Evolutionary conservation across 1,140 invertebrate species (phyloP).

Genomic region (Drosophila pallidifrons): DNA sequence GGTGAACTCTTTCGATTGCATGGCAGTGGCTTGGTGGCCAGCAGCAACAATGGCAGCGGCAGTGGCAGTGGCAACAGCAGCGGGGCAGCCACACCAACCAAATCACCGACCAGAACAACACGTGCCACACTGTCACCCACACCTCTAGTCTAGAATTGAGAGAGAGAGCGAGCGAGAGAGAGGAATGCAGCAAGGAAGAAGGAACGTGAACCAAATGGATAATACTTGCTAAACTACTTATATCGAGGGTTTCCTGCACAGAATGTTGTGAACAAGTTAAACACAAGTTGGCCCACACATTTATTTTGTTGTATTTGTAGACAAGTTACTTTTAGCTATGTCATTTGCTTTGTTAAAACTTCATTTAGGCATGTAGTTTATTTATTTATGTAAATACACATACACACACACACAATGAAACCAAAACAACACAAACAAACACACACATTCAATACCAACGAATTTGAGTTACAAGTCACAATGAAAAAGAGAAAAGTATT

Average conservation of each 20-base stretch:
- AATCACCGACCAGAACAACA: slow-evolving; percentile 79
- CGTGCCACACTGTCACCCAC: slow-evolving; percentile 78
- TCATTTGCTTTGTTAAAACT: slow-evolving; percentile 66
- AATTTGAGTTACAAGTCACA: slow-evolving; percentile 60
- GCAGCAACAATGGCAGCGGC: slow-evolving; percentile 21
- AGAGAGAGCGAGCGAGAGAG: neutral
- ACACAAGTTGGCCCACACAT: slow-evolving; percentile 37
- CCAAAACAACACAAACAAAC: slow-evolving; percentile 50
- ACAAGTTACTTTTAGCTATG: slow-evolving; percentile 23
- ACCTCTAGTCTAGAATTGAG: slow-evolving; percentile 53
- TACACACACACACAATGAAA: slow-evolving; percentile 42
- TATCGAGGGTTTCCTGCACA: slow-evolving; percentile 48
- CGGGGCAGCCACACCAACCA: slow-evolving; percentile 70
- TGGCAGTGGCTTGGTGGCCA: slow-evolving; percentile 42
- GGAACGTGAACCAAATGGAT: slow-evolving; percentile 52
- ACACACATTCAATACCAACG: slow-evolving; percentile 50
- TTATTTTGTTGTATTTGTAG: slow-evolving; percentile 44
- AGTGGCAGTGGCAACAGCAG: slow-evolving; percentile 67
- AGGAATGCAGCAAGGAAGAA: slow-evolving; percentile 4
- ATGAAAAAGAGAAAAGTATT: slow-evolving; percentile 37
- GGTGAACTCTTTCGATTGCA: slow-evolving; percentile 91
- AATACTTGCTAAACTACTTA: slow-evolving; percentile 28
- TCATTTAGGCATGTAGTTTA: slow-evolving; percentile 67
- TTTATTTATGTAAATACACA: slow-evolving; percentile 82
- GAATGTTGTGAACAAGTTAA: slow-evolving; percentile 31